phyloP scores from a whole-genome alignment of 23 tunicate genomes.

The Halocynthia roretzi region DNA sequence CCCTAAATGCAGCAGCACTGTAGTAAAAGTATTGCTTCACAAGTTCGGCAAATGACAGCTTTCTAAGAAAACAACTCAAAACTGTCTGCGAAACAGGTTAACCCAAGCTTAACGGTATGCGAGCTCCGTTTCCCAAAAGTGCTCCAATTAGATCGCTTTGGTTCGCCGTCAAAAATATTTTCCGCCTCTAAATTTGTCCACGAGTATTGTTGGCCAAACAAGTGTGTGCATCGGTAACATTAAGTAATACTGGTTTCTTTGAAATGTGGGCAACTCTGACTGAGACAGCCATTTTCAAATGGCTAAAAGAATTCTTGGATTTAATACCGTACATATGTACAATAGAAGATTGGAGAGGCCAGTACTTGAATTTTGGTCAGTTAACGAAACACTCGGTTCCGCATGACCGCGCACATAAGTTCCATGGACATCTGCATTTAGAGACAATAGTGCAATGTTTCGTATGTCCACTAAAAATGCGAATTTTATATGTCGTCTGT shows the following conservation, averaged over 20 bases:
- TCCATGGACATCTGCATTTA: no score
- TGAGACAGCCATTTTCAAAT: not conserved
- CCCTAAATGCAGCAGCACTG: no score
- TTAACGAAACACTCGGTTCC: no score
- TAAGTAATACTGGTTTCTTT: not conserved
- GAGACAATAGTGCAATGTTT: no score
- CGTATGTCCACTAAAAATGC: no score
- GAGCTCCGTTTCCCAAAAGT: not conserved
- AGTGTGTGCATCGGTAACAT: not conserved
- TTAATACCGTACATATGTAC: not conserved
- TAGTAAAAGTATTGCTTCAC: no score
- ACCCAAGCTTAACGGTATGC: slow-evolving; percentile 11
- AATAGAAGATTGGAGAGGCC: not conserved
- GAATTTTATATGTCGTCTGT: no score
- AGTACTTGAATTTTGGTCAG: no score
- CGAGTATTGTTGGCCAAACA: slow-evolving; percentile 10
- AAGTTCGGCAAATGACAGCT: no score
- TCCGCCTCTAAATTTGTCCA: not conserved
- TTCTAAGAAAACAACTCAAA: no score
- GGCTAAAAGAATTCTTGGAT: not conserved
- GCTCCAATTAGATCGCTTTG: slow-evolving; percentile 6
- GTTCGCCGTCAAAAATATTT: slow-evolving; percentile 8
- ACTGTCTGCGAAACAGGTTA: not conserved
- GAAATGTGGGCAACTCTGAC: not conserved
- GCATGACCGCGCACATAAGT: no score